A percentile compares a stretch with the other conserved stretches of the same genome.
Conservation (phyloP, 2,888 invertebrate species). For the Liopterus haemorrhoidalis region DNA sequence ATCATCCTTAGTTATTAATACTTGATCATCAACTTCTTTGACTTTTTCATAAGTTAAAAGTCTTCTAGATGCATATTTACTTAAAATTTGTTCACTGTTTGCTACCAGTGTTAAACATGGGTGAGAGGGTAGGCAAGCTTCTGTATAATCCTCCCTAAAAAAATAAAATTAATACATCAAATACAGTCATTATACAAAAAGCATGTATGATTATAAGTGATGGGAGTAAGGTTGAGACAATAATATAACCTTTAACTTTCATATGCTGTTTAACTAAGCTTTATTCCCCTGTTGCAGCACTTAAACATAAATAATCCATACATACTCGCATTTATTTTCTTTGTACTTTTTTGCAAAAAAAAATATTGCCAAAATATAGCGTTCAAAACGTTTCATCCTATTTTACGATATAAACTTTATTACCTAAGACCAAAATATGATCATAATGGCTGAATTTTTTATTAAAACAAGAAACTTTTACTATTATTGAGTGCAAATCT, state of each 20-base stretch:
- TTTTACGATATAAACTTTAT: too few species aligned
- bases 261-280: too few species aligned
- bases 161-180: conserved; percentile 17
- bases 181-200: too few species aligned
- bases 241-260: too few species aligned
- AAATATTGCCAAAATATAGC: too few species aligned
- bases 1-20: conserved; percentile 42
- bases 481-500: too few species aligned
- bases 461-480: too few species aligned
- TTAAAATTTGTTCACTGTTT: conserved; percentile 86
- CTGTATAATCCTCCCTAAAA: conserved; percentile 64
- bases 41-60: conserved; percentile 82
- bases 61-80: conserved; percentile 71
- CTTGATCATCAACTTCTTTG: conserved; percentile 46
- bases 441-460: too few species aligned
- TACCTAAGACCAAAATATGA: too few species aligned
- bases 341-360: too few species aligned
- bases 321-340: background rate
- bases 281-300: too few species aligned
- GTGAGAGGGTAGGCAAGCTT: conserved; percentile 71
- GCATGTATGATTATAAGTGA: conserved; percentile 9
- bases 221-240: background rate
- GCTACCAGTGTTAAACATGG: conserved; percentile 68
- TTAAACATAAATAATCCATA: background rate
- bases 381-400: too few species aligned